Evolutionary conservation across 2,797 vertebrate species (phyloP).

Genomic region (Mormyrus hasselquistii): DNA sequence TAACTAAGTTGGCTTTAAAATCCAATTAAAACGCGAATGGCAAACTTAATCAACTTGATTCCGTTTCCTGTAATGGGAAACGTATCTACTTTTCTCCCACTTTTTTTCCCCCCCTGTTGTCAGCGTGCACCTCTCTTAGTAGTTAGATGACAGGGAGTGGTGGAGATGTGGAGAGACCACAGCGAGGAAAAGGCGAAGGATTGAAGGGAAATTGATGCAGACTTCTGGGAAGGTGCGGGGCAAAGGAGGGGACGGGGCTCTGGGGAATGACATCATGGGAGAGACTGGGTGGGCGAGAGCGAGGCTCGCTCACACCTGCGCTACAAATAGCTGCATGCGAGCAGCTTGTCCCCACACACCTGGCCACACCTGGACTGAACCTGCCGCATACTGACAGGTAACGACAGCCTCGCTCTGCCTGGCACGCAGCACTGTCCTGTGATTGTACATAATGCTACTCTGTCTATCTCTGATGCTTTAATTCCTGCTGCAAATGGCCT

Average conservation of each 20-base stretch:
- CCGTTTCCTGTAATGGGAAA: constrained; percentile 54
- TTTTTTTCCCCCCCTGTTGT: background rate
- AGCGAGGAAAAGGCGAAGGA: constrained; percentile 25
- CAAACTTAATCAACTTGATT: constrained; percentile 31
- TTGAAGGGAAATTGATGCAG: constrained; percentile 6
- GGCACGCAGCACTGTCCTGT: background rate
- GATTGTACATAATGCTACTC: background rate
- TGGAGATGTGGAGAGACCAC: constrained; percentile 27
- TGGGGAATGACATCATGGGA: constrained; percentile 45
- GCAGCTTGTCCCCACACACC: constrained; percentile 37
- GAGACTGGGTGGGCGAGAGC: constrained; percentile 51
- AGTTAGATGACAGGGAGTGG: constrained; percentile 38
- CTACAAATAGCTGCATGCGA: constrained; percentile 50
- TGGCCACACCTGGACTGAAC: constrained; percentile 41
- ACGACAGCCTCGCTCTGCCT: constrained; percentile 33
- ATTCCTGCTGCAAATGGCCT: background rate
- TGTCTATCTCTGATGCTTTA: background rate
- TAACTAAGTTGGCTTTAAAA: constrained; percentile 18
- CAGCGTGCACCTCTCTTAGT: constrained; percentile 20
- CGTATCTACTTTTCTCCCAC: constrained; percentile 56
- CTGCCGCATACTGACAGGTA: constrained; percentile 51
- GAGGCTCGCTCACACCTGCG: constrained; percentile 48
- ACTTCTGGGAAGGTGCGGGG: background rate
- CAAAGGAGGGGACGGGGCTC: background rate
- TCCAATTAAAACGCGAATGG: constrained; percentile 7